phyloP scores from a whole-genome alignment of 2,888 invertebrate genomes.

The Thecophora atra region DNA sequence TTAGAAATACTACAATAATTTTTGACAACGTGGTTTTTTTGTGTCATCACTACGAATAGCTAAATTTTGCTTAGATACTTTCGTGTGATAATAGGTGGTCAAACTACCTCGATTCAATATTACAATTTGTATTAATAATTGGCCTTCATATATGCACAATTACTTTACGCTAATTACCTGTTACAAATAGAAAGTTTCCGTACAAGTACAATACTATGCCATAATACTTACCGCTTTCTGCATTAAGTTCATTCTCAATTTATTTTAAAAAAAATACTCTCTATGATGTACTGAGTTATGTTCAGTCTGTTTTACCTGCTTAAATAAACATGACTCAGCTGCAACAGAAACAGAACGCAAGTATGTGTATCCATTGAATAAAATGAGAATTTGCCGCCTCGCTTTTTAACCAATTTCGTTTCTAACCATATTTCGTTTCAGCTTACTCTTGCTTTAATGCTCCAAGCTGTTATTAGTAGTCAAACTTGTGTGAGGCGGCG shows the following conservation, averaged over 20 bases:
- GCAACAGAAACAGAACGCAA: conserved; percentile 1
- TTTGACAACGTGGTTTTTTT: too few species aligned
- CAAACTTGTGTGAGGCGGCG: conserved; percentile 49
- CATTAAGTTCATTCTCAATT: conserved; percentile 1
- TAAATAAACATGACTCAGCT: conserved; percentile 25
- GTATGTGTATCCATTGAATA: conserved; percentile 16
- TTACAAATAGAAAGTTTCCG: conserved; percentile 36
- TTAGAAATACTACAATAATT: too few species aligned
- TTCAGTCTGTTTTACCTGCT: neutral
- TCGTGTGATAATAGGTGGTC: too few species aligned
- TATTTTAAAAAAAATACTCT: conserved; percentile 11
- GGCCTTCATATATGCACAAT: neutral
- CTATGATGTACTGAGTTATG: neutral
- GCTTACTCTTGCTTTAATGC: conserved; percentile 34
- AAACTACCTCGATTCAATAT: too few species aligned
- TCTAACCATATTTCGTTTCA: neutral
- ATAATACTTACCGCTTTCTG: neutral
- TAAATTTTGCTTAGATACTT: too few species aligned
- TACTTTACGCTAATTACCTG: neutral
- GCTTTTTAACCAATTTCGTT: too few species aligned
- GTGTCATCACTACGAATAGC: too few species aligned
- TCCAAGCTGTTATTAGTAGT: conserved; percentile 46
- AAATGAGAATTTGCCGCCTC: conserved; percentile 3
- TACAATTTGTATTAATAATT: too few species aligned
- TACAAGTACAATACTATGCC: conserved; percentile 7